Conservation (phyloP, 53 echinoderm and acorn worm species). For the Crossaster papposus region DNA sequence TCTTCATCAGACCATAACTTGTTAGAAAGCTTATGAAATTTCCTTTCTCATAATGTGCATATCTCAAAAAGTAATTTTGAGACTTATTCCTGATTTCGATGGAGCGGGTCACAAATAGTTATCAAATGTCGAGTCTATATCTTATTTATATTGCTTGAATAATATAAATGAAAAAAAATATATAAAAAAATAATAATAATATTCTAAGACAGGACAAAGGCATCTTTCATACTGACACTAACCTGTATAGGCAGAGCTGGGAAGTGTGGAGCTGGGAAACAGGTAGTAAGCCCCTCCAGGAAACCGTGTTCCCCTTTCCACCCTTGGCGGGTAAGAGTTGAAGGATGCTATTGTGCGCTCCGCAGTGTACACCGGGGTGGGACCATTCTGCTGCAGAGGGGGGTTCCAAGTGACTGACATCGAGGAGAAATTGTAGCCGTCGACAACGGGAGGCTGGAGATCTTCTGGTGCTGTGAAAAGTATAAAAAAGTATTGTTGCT, state of each 20-base stretch:
- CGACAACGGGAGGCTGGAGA: conserved; percentile 72
- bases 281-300: conserved; percentile 91
- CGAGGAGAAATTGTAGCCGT: conserved; percentile 86
- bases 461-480: conserved; percentile 72
- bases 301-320: conserved; percentile 92
- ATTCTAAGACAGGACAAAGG: no score
- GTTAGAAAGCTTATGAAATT: no score
- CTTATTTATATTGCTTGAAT: no score
- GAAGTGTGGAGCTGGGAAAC: conserved; percentile 75
- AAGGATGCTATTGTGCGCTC: conserved; percentile 78
- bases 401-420: conserved; percentile 88
- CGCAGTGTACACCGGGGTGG: conserved; percentile 80
- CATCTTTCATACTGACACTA: conserved; percentile 3
- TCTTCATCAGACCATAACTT: no score
- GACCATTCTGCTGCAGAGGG: conserved; percentile 91
- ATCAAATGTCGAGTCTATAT: no score
- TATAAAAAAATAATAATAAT: no score
- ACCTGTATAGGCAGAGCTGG: conserved; percentile 94
- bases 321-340: conserved; percentile 78
- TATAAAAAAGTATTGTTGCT: background rate
- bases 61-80: no score
- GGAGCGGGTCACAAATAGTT: no score
- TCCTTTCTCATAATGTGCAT: no score
- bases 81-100: no score
- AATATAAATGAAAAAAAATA: no score